phyloP scores from a whole-genome alignment of 1,140 invertebrate genomes.

The Trinorchestia longiramus region DNA sequence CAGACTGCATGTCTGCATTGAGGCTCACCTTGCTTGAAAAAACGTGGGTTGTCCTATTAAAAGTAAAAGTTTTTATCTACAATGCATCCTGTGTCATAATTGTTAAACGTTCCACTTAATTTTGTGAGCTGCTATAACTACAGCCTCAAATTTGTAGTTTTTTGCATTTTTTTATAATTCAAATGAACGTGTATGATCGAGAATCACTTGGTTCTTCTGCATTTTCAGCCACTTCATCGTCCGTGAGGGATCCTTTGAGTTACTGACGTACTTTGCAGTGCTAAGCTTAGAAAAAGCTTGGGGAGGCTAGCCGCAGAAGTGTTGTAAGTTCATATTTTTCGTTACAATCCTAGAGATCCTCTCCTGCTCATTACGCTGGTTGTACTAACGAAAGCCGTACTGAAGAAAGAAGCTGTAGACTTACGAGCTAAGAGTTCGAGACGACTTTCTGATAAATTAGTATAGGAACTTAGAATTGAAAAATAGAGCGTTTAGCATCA shows the following conservation, averaged over 20 bases:
- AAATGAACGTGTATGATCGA: no score
- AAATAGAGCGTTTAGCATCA: neutral
- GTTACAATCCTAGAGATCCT: neutral
- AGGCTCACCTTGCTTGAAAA: neutral
- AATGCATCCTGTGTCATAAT: neutral
- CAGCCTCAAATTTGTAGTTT: neutral
- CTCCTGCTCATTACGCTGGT: neutral
- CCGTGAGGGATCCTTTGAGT: neutral
- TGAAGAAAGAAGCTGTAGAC: neutral
- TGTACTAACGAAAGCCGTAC: neutral
- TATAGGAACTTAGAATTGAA: neutral
- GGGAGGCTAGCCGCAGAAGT: neutral
- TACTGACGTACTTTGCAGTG: neutral
- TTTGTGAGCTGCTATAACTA: neutral
- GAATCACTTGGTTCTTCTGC: neutral
- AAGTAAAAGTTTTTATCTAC: neutral
- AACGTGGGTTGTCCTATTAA: neutral
- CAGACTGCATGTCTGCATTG: neutral
- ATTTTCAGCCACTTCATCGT: neutral
- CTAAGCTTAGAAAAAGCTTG: neutral
- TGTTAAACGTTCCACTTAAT: neutral
- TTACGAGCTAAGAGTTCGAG: neutral
- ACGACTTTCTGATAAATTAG: neutral
- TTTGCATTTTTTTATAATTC: neutral
- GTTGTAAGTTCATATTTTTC: neutral